Evolutionary conservation across 2,113 vertebrate genomes (phyloP), one percentile per base, ranked within the genome.

Genomic region (Zapus hudsonius): DNA sequence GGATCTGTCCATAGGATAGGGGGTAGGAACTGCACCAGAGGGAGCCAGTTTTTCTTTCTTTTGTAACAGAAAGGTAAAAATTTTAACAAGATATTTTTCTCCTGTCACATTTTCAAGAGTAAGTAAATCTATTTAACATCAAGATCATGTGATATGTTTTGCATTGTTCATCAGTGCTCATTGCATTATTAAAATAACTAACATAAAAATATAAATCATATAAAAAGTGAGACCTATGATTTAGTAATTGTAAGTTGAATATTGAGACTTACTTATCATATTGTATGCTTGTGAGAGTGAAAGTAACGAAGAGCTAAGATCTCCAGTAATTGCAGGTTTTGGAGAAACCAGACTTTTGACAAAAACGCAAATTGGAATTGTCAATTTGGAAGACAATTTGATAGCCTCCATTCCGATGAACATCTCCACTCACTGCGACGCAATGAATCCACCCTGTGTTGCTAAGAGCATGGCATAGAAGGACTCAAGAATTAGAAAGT

Each of bases 141-240:
- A 87, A 90, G 23, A 17, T 87, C 20, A 84, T 33, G 23, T 1
- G 2, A 20, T 36, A 42, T 79, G 19, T 61, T 78, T 84, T 79
- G 15, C 4, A 47, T n/a, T 40, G 20, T 66, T 78, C 22, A 3
- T 76, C 12, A 31, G 20, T 73, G 20, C 6, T 61, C 55, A 78
- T 27, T 78, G 10, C 29, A n/a, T 31, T 38, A 57, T 55, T 42
- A 66, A 59, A 67, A 83, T 52, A 22, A 40, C 20, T 59, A 80
- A 83, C 59, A 64, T 80, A 38, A 91, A 90, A 82, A 69, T 83
- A 67, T 84, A 27, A 63, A 63, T n/a, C 20, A 90, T 33, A 36
- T 72, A 55, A 91, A 47, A 19, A 38, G 25, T 33, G 3, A 70
- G 20, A 75, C 25, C 22, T 40, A 57, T 67, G 5, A 61, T 52